Conservation (phyloP, 2,888 invertebrate species). For the Philonicus albiceps region DNA sequence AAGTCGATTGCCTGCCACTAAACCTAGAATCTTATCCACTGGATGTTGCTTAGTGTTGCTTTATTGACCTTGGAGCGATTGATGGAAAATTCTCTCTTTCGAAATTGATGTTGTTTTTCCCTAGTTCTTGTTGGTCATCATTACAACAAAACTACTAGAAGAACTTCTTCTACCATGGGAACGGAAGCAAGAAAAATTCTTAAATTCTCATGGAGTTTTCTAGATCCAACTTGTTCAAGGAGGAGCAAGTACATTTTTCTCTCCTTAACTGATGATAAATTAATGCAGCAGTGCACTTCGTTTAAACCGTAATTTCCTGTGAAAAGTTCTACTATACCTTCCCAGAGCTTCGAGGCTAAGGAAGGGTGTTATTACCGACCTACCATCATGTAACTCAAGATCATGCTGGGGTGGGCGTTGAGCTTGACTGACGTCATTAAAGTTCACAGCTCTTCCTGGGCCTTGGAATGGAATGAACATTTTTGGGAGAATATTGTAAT, state of each 20-base stretch:
- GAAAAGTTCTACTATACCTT: background rate
- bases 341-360: background rate
- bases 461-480: background rate
- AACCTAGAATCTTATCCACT: background rate
- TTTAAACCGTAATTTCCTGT: background rate
- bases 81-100: constrained; percentile 12
- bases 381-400: background rate
- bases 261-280: background rate
- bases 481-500: background rate
- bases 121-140: background rate
- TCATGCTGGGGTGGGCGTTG: background rate
- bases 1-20: background rate
- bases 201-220: background rate
- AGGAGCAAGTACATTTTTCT: background rate
- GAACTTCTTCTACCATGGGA: background rate
- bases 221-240: background rate
- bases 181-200: background rate
- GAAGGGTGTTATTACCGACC: background rate
- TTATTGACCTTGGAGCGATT: constrained; percentile 26
- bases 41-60: background rate
- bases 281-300: background rate
- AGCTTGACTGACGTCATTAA: background rate
- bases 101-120: background rate
- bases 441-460: background rate
- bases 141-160: background rate